A percentile compares a stretch with the other conserved stretches of the same genome.
phyloP scores from a whole-genome alignment of 2,113 vertebrate genomes.

The Pelusios castaneus region DNA sequence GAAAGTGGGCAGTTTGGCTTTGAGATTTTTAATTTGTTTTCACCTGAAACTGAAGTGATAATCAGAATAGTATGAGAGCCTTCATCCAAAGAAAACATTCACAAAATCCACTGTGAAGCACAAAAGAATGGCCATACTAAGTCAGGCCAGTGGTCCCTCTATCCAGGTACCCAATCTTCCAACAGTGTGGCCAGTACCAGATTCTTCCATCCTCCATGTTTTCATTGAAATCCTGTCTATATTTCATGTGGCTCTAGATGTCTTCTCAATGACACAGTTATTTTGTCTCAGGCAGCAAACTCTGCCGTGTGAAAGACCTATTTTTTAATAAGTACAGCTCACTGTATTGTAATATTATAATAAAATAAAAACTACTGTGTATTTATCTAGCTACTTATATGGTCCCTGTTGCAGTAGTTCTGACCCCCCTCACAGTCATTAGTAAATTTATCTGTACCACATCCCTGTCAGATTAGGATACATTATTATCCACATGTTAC shows the following conservation, averaged over 20 bases:
- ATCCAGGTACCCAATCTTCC: too few species aligned
- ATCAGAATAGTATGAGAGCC: background rate
- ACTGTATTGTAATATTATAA: background rate
- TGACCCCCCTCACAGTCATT: background rate
- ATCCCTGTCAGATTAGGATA: background rate
- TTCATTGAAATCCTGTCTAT: background rate
- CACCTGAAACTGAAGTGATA: background rate
- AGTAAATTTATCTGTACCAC: background rate
- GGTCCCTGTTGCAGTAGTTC: background rate
- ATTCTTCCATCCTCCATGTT: too few species aligned
- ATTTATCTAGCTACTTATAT: background rate
- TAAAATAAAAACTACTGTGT: background rate
- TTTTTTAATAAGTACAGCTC: background rate
- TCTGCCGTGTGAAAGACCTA: rapidly evolving
- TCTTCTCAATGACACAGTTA: background rate
- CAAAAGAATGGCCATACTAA: too few species aligned
- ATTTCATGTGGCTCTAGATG: background rate
- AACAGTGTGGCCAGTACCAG: too few species aligned
- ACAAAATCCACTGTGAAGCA: too few species aligned
- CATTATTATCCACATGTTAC: background rate
- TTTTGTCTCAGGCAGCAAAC: background rate
- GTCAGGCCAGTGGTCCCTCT: too few species aligned
- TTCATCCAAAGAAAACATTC: background rate
- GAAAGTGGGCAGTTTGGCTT: background rate
- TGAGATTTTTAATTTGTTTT: background rate